A percentile compares a stretch with the other conserved stretches of the same genome.
Conservation (phyloP, 2,113 vertebrate genomes). For the Sceloporus tristichus region DNA sequence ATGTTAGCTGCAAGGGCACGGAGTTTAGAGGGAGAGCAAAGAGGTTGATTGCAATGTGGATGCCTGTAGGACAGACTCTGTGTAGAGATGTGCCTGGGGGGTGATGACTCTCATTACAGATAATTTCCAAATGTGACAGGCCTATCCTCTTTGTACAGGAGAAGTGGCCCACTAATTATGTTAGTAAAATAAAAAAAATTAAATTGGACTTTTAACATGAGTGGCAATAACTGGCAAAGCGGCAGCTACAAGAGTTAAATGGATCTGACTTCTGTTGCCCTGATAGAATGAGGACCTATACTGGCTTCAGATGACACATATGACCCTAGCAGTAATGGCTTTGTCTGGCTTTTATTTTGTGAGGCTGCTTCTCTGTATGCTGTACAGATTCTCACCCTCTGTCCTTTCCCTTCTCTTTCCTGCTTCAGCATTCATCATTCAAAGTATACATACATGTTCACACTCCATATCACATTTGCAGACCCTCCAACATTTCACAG, state of each 20-base stretch:
- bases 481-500: no score
- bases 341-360: neutral
- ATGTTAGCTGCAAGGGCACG: neutral
- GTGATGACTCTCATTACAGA: neutral
- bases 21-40: slow-evolving; percentile 41
- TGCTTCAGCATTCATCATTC: neutral
- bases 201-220: neutral
- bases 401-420: neutral
- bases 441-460: neutral
- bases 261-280: neutral
- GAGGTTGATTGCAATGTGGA: slow-evolving; percentile 21
- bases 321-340: neutral
- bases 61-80: neutral
- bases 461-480: neutral
- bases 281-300: neutral
- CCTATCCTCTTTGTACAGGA: slow-evolving; percentile 1
- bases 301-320: neutral
- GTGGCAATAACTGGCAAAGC: neutral
- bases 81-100: slow-evolving; percentile 3
- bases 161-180: slow-evolving; percentile 25
- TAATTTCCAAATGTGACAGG: neutral
- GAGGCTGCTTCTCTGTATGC: neutral
- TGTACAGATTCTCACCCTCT: neutral
- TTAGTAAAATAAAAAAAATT: neutral
- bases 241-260: slow-evolving; percentile 18